Conservation (phyloP, 2,113 vertebrate genomes). For the Sinosuthora webbiana region DNA sequence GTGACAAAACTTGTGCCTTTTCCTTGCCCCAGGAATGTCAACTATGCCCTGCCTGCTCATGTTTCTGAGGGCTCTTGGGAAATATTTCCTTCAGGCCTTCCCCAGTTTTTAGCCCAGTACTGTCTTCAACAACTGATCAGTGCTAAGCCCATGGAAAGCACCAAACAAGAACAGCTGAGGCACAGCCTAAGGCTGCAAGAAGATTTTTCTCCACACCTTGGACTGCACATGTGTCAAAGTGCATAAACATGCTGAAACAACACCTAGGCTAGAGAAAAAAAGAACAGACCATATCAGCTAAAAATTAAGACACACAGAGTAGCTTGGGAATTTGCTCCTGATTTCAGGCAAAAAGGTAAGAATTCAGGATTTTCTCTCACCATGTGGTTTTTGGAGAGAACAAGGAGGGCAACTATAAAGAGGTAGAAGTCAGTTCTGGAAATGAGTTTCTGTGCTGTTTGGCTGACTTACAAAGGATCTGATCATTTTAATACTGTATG, state of each 20-base stretch:
- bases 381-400: neutral
- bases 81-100: neutral
- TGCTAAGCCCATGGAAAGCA: neutral
- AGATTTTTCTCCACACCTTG: neutral
- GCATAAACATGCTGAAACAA: neutral
- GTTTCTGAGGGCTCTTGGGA: neutral
- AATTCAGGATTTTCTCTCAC: neutral
- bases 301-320: neutral
- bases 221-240: neutral
- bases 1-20: neutral
- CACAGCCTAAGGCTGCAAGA: neutral
- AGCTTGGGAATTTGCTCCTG: neutral
- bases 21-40: neutral
- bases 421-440: neutral
- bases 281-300: neutral
- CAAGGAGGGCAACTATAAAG: neutral
- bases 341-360: neutral
- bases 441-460: neutral
- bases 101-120: neutral
- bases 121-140: neutral
- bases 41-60: neutral
- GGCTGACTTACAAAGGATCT: conserved; percentile 21
- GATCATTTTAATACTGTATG: conserved; percentile 11
- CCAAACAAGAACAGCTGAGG: neutral
- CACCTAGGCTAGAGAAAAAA: neutral